These are phyloP conservation scores for Gymnodraco acuticeps DNA, from an alignment of 2,797 vertebrate species.

Conservation along the genomic window DNA sequence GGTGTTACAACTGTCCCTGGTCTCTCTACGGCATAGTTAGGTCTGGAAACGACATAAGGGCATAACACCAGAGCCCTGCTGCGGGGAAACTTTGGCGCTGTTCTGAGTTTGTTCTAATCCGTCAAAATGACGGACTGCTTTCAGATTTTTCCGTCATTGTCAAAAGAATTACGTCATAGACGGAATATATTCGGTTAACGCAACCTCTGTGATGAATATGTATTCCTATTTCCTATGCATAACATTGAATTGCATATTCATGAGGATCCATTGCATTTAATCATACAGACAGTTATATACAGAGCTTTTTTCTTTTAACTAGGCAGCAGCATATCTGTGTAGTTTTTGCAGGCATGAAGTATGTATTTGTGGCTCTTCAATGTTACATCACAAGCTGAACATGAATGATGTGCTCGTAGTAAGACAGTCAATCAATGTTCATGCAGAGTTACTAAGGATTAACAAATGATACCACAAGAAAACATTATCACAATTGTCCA, in stretches of 20 bases:
- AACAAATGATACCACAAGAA: neutral
- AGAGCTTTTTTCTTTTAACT: too few relatives aligned
- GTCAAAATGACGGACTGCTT: too few relatives aligned
- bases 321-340: neutral
- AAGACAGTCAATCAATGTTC: constrained; percentile 19
- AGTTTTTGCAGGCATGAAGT: constrained; percentile 7
- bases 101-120: too few relatives aligned
- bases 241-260: neutral
- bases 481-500: neutral
- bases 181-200: too few relatives aligned
- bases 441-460: neutral
- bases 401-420: constrained; percentile 1
- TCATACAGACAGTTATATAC: neutral
- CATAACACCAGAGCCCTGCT: too few relatives aligned
- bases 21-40: too few relatives aligned
- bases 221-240: neutral
- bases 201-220: too few relatives aligned
- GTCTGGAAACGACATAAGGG: too few relatives aligned
- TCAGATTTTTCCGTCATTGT: too few relatives aligned
- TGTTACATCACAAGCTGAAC: neutral
- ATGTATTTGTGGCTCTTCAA: constrained; percentile 3
- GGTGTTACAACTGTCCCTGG: too few relatives aligned
- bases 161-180: too few relatives aligned
- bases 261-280: neutral
- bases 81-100: too few relatives aligned